These are phyloP conservation scores for Ptychoptera contaminata DNA, from an alignment of 2,888 invertebrate genomes.

Conservation along the genomic window DNA sequence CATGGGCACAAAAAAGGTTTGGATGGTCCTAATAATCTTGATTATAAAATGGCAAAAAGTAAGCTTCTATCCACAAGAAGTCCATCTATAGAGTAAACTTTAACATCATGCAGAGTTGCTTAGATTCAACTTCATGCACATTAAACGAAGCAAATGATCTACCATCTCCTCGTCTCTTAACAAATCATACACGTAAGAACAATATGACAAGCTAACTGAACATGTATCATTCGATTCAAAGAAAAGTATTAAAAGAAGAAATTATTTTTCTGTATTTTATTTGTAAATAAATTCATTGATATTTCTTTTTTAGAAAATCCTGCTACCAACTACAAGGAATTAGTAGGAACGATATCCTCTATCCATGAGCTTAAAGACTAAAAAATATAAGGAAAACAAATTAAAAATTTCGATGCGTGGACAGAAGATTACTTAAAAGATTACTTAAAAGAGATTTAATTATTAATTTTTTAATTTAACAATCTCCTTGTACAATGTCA, in stretches of 20 bases:
- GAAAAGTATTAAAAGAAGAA: conserved; percentile 8
- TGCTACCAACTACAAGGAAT: no score
- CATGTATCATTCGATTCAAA: conserved; percentile 12
- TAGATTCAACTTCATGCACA: conserved; percentile 1
- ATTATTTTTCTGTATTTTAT: no score
- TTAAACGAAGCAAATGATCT: conserved; percentile 15
- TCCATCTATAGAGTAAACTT: no score
- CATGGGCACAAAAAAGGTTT: conserved; percentile 17
- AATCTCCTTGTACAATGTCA: no score
- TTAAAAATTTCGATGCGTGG: conserved; percentile 10
- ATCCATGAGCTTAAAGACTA: no score
- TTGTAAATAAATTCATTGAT: no score
- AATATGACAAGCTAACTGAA: conserved; percentile 6
- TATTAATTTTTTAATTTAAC: no score
- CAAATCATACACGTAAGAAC: conserved; percentile 6
- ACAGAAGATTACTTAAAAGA: conserved; percentile 17
- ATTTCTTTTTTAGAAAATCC: no score
- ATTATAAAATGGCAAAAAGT: conserved; percentile 12
- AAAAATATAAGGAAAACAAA: conserved; percentile 10
- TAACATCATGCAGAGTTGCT: no score
- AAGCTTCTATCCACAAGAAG: no score
- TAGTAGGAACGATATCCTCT: no score
- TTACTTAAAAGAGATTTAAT: no score
- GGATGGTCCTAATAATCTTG: conserved; percentile 16
- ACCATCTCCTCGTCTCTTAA: conserved; percentile 17